These are phyloP conservation scores for Lepidurus arcticus DNA, from an alignment of 1,140 invertebrate species.

Conservation along the genomic window DNA sequence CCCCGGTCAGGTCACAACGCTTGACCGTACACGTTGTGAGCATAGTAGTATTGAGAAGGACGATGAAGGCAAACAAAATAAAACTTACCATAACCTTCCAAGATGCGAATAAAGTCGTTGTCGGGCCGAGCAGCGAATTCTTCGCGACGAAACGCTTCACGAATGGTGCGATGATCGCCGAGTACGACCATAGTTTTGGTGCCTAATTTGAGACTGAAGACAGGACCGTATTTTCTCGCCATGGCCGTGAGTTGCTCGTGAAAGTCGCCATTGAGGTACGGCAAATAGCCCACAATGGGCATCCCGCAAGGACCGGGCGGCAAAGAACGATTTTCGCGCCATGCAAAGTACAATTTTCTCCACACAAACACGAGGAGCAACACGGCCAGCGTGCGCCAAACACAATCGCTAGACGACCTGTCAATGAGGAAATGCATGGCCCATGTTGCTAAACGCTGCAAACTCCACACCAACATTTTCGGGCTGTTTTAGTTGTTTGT, in stretches of 20 bases:
- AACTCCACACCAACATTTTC: conserved; percentile 33
- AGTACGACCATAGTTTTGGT: conserved; percentile 74
- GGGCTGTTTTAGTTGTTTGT: neutral
- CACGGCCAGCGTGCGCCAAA: conserved; percentile 29
- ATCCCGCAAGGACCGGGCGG: conserved; percentile 81
- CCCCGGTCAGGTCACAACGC: too few relatives aligned
- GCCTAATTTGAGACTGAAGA: conserved; percentile 74
- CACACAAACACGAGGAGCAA: conserved; percentile 27
- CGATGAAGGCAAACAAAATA: neutral
- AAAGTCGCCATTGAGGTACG: conserved; percentile 65
- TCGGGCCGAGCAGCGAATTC: conserved; percentile 79
- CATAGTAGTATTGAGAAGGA: neutral
- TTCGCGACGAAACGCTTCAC: conserved; percentile 73
- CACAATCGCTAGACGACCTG: conserved; percentile 30
- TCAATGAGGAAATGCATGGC: conserved; percentile 27
- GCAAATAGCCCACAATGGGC: conserved; percentile 73
- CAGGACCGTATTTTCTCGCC: conserved; percentile 65
- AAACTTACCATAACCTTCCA: conserved; percentile 80
- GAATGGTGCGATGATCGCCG: conserved; percentile 73
- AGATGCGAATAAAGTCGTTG: conserved; percentile 73
- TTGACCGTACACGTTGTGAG: neutral
- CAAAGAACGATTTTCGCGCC: conserved; percentile 42
- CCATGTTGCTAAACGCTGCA: conserved; percentile 29
- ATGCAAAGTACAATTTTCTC: neutral
- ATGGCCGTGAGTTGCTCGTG: conserved; percentile 71